Percentiles rank a stretch among this genome's conserved stretches.
phyloP scores from a whole-genome alignment of 1,140 invertebrate species.

The Cataglyphis hispanica region DNA sequence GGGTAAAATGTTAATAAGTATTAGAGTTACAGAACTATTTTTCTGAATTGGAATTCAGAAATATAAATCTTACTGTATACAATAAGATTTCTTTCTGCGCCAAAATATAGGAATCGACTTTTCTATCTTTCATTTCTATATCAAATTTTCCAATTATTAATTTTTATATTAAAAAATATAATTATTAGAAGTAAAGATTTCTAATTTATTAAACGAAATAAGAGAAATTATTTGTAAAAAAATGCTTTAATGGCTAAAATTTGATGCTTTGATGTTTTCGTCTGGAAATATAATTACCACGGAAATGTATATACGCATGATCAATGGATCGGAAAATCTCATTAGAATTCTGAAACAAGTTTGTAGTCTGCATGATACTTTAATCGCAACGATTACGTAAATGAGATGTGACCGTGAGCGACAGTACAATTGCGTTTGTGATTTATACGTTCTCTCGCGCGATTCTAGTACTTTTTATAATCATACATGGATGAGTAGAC shows the following conservation, averaged over 20 bases:
- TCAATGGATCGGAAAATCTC: not conserved
- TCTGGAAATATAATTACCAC: not conserved
- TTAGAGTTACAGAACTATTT: not conserved
- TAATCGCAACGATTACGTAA: not conserved
- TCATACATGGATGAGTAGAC: conserved; percentile 28
- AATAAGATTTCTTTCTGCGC: not conserved
- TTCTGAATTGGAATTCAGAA: no score
- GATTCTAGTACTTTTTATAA: conserved; percentile 31
- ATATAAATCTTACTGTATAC: not conserved
- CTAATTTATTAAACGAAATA: conserved; percentile 1
- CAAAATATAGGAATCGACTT: not conserved
- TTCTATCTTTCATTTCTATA: not conserved
- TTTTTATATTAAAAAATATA: not conserved
- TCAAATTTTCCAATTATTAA: not conserved
- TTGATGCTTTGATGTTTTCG: no score
- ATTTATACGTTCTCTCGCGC: conserved; percentile 8
- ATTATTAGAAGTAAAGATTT: not conserved
- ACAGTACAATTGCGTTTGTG: conserved; percentile 13
- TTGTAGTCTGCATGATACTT: not conserved
- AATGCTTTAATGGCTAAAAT: no score
- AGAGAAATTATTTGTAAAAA: not conserved
- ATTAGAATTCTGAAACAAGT: not conserved
- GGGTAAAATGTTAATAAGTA: not conserved
- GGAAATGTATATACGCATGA: not conserved
- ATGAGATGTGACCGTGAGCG: not conserved